Evolutionary conservation across 2,888 invertebrate genomes (phyloP), one percentile per base, ranked within the genome.

Genomic region (Acleris laterana): DNA sequence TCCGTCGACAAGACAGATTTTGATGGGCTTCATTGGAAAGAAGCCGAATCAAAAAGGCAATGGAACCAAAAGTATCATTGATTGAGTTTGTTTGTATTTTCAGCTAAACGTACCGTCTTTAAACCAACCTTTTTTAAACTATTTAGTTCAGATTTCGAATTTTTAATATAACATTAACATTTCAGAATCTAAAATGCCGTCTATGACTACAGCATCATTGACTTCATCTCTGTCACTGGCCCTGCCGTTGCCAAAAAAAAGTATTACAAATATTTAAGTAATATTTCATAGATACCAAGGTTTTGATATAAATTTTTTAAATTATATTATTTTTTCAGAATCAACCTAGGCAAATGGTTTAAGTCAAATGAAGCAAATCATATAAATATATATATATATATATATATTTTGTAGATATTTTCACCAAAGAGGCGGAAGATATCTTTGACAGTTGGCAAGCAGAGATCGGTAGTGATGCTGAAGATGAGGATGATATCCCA

Each of bases 11-110:
- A 50, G 22, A 50, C 9, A 50, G 22, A 11, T 50, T 7, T 50
- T 50, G 20, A 50, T 20, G 20, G 20, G 50, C 3, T 50, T 50
- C 11, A 50, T 50, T 22, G 50, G 11, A 20, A 50, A 50, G 9
- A 50, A 50, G 20, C 20, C 50, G 11, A 50, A 50, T 22, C 20
- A 50, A 20, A 50, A 20, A 20, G 50, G 50, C 50, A 50, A 50
- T 50, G 50, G 50, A 50, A 50, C 50, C 22, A 50, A 50, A 50
- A 50, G 50, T 50, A 50, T 50, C 22, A 20, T 50, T 50, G 50
- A 50, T 20, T 32, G 32, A 32, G 32, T 50, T 50, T 16, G 20
- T 50, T 50, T 50, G 3, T 19, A 50, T 20, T 50, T 50, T 50
- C 22, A 50, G 50, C 50, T 11, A 50, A 50, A 49, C 19, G 20